Evolutionary conservation across 2,113 vertebrate species (phyloP).

Genomic region (rabbit (Oryctolagus cuniculus)): mOryCun1.1 NC_091442.1:23100501-23101000

Average conservation of each 20-base stretch:
- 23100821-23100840: constrained; percentile 6
- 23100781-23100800: neutral
- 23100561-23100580: neutral
- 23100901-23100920: too few species aligned
- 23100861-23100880: neutral
- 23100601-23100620: constrained; percentile 54
- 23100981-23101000: too few species aligned
- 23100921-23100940: too few species aligned
- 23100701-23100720: constrained; percentile 2
- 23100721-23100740: neutral
- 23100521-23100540: too few species aligned
- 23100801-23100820: neutral
- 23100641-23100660: neutral
- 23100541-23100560: too few species aligned
- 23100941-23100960: too few species aligned
- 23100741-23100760: neutral
- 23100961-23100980: too few species aligned
- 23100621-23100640: constrained; percentile 16
- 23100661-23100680: constrained; percentile 6
- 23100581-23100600: constrained; percentile 44
- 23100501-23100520: too few species aligned
- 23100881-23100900: too few species aligned
- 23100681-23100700: neutral
- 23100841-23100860: constrained; percentile 10
- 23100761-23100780: constrained; percentile 7